Evolutionary conservation across 2,797 vertebrate genomes (phyloP).

Genomic region (Ctenopoma multispine): DNA sequence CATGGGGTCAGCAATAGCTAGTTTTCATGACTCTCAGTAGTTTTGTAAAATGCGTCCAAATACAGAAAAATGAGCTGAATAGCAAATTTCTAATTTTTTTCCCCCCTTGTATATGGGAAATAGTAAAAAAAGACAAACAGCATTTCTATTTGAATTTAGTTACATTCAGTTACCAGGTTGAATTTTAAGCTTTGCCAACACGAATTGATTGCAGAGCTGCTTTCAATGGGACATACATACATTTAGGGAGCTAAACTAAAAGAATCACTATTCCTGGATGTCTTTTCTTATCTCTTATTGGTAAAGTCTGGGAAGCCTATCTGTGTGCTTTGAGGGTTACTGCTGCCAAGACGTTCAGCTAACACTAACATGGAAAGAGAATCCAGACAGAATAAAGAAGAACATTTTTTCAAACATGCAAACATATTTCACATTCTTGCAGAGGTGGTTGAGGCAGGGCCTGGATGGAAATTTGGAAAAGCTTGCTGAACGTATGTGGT

Average conservation of each 20-base stretch:
- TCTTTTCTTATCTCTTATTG: constrained; percentile 29
- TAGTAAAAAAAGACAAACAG: not conserved
- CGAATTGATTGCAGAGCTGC: not conserved
- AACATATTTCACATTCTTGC: constrained; percentile 83
- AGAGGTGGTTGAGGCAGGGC: constrained; percentile 69
- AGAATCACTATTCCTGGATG: constrained; percentile 50
- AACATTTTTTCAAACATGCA: constrained; percentile 63
- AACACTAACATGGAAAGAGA: constrained; percentile 74
- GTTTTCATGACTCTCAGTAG: constrained; percentile 44
- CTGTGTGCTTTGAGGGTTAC: constrained; percentile 48
- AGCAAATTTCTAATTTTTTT: constrained; percentile 23
- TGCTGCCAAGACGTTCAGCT: constrained; percentile 66
- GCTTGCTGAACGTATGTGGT: constrained; percentile 59
- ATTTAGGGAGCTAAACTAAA: constrained; percentile 49
- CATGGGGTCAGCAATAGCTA: constrained; percentile 44
- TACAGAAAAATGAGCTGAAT: constrained; percentile 39
- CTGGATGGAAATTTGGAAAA: constrained; percentile 74
- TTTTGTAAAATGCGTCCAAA: constrained; percentile 45
- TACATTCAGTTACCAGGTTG: constrained; percentile 5
- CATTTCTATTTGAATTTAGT: not conserved
- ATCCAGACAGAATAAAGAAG: constrained; percentile 68
- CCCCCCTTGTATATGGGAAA: constrained; percentile 12
- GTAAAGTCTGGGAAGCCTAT: constrained; percentile 54
- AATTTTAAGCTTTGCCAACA: constrained; percentile 14
- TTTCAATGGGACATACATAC: constrained; percentile 19